A percentile compares a stretch with the other conserved stretches of the same genome.
Conservation (phyloP, 92 coral and sea anemone species). For the Umimayanthus chanpuru region DNA sequence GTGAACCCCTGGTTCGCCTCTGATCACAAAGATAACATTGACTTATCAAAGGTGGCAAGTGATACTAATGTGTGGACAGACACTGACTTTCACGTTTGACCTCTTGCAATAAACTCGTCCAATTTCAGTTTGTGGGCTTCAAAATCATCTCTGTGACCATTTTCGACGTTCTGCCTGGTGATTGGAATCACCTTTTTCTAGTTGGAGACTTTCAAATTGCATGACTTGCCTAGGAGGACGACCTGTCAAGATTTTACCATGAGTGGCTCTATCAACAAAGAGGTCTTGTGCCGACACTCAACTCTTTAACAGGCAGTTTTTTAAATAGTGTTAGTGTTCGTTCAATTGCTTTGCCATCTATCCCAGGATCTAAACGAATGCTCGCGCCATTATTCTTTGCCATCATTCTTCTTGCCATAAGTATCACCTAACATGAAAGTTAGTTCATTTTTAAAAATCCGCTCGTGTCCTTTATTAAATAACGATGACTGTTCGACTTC, state of each 20-base stretch:
- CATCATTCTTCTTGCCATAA: slow-evolving; percentile 53
- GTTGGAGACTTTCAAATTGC: slow-evolving; percentile 49
- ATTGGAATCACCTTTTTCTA: slow-evolving; percentile 38
- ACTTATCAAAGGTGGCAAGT: slow-evolving; percentile 20
- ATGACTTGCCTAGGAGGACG: slow-evolving; percentile 47
- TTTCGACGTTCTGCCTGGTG: slow-evolving; percentile 9
- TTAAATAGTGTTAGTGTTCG: slow-evolving; percentile 18
- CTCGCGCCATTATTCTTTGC: slow-evolving; percentile 37
- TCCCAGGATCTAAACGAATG: slow-evolving; percentile 40
- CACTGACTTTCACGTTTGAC: slow-evolving; percentile 47
- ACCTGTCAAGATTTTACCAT: slow-evolving; percentile 22
- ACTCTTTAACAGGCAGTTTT: slow-evolving; percentile 49
- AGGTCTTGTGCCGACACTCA: slow-evolving; percentile 52
- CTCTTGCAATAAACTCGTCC: slow-evolving; percentile 23
- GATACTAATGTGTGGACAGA: slow-evolving; percentile 37
- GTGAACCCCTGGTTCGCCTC: slow-evolving; percentile 48
- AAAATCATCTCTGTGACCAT: slow-evolving; percentile 25
- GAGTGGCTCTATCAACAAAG: slow-evolving; percentile 42
- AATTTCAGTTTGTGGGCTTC: neutral
- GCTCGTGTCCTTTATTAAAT: neutral
- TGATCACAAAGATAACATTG: slow-evolving; percentile 53
- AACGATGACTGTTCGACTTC: slow-evolving; percentile 43
- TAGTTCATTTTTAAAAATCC: slow-evolving; percentile 24
- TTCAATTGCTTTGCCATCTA: slow-evolving; percentile 28
- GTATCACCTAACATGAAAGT: slow-evolving; percentile 48